A percentile compares a stretch with the other conserved stretches of the same genome.
These are phyloP conservation scores for Amphimallon solstitiale DNA, from an alignment of 2,888 invertebrate genomes.

Conservation along the genomic window DNA sequence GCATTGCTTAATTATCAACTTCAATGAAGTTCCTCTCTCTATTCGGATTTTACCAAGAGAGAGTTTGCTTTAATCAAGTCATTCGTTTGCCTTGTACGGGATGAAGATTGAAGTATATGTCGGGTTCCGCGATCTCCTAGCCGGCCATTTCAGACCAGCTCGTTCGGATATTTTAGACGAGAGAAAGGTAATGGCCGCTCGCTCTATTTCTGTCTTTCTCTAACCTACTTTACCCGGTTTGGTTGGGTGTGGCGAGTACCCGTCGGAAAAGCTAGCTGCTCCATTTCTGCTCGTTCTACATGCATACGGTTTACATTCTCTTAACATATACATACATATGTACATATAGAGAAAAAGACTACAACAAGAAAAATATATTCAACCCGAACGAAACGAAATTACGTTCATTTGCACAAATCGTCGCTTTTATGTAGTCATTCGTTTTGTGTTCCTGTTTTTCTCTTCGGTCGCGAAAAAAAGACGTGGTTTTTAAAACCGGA, in stretches of 20 bases:
- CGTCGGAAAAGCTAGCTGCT: slow-evolving; percentile 24
- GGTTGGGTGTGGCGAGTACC: slow-evolving; percentile 29
- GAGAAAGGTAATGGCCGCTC: slow-evolving; percentile 30
- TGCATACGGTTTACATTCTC: slow-evolving; percentile 8
- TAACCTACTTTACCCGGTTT: slow-evolving; percentile 11
- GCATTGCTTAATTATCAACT: slow-evolving; percentile 27
- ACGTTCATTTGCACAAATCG: slow-evolving; percentile 35
- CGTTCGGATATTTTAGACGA: slow-evolving; percentile 31
- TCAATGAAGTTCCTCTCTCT: slow-evolving; percentile 15
- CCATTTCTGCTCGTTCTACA: slow-evolving; percentile 16
- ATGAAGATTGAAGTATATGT: slow-evolving; percentile 41
- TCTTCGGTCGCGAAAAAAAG: slow-evolving; percentile 6
- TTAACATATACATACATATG: neutral
- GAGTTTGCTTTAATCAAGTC: slow-evolving; percentile 28
- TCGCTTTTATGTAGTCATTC: slow-evolving; percentile 32
- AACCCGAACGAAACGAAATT: slow-evolving; percentile 33
- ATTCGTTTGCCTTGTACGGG: slow-evolving; percentile 32
- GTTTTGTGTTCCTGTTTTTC: slow-evolving; percentile 30
- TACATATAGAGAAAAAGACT: neutral
- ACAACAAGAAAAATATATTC: slow-evolving; percentile 33
- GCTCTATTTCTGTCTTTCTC: slow-evolving; percentile 16
- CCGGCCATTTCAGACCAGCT: slow-evolving; percentile 44
- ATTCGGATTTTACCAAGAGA: slow-evolving; percentile 9
- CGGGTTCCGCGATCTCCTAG: slow-evolving; percentile 48
- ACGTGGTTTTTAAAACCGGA: slow-evolving; percentile 7